Conservation (phyloP, 2,113 vertebrate genomes). For the Ploceus nigricollis region DNA sequence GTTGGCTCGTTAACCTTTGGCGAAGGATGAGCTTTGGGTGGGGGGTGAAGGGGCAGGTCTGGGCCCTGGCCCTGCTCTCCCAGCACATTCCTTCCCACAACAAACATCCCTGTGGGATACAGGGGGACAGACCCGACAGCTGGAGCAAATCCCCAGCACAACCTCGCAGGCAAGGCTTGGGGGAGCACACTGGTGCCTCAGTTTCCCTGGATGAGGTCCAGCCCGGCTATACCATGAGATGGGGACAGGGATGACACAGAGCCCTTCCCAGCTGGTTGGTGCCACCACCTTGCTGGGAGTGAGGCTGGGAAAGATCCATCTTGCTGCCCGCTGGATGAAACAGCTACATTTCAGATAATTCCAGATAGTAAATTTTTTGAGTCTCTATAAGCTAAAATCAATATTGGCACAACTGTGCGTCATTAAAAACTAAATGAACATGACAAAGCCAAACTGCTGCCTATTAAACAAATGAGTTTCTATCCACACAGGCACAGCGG, state of each 20-base stretch:
- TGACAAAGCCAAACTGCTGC: conserved; percentile 77
- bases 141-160: neutral
- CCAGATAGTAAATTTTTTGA: conserved; percentile 78
- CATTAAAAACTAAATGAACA: conserved; percentile 83
- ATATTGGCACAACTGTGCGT: conserved; percentile 82
- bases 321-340: conserved; percentile 42
- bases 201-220: neutral
- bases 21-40: rapidly evolving
- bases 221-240: rapidly evolving
- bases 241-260: neutral
- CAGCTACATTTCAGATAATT: conserved; percentile 65
- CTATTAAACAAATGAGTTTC: conserved; percentile 82
- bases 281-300: neutral
- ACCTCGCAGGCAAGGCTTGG: rapidly evolving
- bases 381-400: conserved; percentile 84
- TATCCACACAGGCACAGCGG: conserved; percentile 68
- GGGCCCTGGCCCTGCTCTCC: neutral
- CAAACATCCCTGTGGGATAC: rapidly evolving
- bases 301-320: neutral
- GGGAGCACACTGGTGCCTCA: neutral
- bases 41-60: neutral
- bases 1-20: neutral
- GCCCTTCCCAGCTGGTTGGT: neutral
- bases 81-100: rapidly evolving
- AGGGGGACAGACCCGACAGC: rapidly evolving